Conservation (phyloP, 2,113 vertebrate genomes). For the Glareola pratincola region DNA sequence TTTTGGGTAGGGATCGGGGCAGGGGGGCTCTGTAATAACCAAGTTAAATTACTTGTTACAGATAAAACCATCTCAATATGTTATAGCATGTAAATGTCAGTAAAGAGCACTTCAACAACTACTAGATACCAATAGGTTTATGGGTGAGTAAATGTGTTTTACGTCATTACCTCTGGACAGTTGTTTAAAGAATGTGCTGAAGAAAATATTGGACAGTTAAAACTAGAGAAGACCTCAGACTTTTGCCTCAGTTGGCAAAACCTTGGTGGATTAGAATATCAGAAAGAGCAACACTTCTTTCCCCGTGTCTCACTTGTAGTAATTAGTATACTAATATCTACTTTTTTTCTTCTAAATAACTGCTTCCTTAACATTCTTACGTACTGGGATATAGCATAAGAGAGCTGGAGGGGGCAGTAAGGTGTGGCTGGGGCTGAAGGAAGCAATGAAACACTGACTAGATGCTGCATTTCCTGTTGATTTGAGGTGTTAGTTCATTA, state of each 20-base stretch:
- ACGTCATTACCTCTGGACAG: neutral
- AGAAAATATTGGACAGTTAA: neutral
- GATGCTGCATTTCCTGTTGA: constrained; percentile 40
- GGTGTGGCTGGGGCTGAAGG: neutral
- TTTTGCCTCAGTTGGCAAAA: neutral
- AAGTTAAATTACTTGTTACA: neutral
- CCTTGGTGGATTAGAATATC: neutral
- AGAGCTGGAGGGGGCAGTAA: neutral
- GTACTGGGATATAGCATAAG: neutral
- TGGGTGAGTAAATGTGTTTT: neutral
- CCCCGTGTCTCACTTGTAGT: neutral
- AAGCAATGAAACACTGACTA: neutral
- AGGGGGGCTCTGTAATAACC: neutral
- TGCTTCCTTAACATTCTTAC: neutral
- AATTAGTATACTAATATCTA: neutral
- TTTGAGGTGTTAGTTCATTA: constrained; percentile 39
- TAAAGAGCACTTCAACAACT: neutral
- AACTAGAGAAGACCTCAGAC: neutral
- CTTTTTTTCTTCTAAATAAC: neutral
- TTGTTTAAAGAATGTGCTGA: neutral
- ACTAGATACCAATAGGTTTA: neutral
- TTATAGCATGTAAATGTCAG: neutral
- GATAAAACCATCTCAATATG: neutral
- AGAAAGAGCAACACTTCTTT: neutral
- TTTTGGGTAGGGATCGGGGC: constrained; percentile 50